Evolutionary conservation across 2,888 invertebrate species (phyloP).

Genomic region (Lithosia quadra): DNA sequence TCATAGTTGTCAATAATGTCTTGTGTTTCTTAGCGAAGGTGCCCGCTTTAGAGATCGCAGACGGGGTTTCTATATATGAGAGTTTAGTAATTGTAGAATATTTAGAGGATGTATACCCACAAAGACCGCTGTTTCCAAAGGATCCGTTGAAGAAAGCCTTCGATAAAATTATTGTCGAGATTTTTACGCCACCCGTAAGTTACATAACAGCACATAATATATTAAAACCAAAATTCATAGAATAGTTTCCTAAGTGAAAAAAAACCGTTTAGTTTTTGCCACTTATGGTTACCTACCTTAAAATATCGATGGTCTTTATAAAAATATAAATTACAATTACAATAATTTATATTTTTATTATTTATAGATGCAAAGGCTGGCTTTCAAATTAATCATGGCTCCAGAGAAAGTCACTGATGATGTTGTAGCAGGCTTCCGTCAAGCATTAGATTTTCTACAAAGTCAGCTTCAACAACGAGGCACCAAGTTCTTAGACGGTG

Average conservation of each 20-base stretch:
- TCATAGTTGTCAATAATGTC: not conserved
- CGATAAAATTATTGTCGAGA: slow-evolving; percentile 90
- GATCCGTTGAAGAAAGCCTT: slow-evolving; percentile 90
- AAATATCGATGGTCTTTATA: too few relatives aligned
- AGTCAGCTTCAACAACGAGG: slow-evolving; percentile 87
- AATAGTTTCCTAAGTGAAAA: too few relatives aligned
- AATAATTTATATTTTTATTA: not conserved
- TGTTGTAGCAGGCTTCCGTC: slow-evolving; percentile 56
- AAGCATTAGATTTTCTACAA: slow-evolving; percentile 88
- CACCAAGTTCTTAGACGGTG: slow-evolving; percentile 88
- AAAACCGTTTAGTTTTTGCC: too few relatives aligned
- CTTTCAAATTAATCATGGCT: slow-evolving; percentile 58
- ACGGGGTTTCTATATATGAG: slow-evolving; percentile 90
- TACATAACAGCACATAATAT: not conserved
- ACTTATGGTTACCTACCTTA: too few relatives aligned
- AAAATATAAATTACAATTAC: too few relatives aligned
- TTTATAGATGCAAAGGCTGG: slow-evolving; percentile 64
- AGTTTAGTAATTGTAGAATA: slow-evolving; percentile 93
- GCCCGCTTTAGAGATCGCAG: slow-evolving; percentile 90
- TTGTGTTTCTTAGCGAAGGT: slow-evolving; percentile 86
- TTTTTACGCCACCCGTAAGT: slow-evolving; percentile 64
- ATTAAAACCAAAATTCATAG: too few relatives aligned
- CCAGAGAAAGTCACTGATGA: slow-evolving; percentile 67
- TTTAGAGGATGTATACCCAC: slow-evolving; percentile 92
- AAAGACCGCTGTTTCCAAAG: slow-evolving; percentile 88